phyloP scores from a whole-genome alignment of 2,797 vertebrate genomes.

The Oophaga sylvatica region DNA sequence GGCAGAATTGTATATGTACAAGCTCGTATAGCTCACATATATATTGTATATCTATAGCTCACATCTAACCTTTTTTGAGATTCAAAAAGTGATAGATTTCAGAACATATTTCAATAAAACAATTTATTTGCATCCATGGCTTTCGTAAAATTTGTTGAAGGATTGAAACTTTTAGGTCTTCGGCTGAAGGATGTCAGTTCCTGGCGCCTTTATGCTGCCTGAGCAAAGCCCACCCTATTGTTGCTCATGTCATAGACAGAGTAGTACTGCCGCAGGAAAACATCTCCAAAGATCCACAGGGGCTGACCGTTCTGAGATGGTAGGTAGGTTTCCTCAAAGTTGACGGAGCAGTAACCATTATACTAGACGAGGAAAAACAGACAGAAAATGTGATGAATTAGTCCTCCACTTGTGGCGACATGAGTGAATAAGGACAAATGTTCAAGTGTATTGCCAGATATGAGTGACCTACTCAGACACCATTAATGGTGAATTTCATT shows the following conservation, averaged over 20 bases:
- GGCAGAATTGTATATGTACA: too few species aligned
- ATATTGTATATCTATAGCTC: neutral
- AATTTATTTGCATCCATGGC: neutral
- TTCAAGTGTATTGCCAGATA: neutral
- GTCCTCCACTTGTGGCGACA: neutral
- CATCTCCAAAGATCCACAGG: constrained; percentile 78
- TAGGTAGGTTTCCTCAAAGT: constrained; percentile 71
- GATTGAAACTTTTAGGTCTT: neutral
- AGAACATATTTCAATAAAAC: neutral
- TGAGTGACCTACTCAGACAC: too few species aligned
- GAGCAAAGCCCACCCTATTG: constrained; percentile 76
- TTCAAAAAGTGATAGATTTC: neutral
- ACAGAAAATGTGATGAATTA: neutral
- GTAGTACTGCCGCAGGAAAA: constrained; percentile 80
- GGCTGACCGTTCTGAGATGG: constrained; percentile 69
- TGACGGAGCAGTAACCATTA: constrained; percentile 67
- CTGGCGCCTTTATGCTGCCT: constrained; percentile 65
- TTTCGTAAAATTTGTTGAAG: neutral
- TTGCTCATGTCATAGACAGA: constrained; percentile 73
- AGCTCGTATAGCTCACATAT: too few species aligned
- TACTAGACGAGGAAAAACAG: constrained; percentile 58
- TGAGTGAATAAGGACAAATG: neutral
- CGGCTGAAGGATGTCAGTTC: neutral
- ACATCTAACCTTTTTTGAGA: neutral
- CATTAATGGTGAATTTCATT: too few species aligned